These are phyloP conservation scores for Chymomyza procnemis DNA, from an alignment of 2,888 invertebrate genomes.

Conservation along the genomic window DNA sequence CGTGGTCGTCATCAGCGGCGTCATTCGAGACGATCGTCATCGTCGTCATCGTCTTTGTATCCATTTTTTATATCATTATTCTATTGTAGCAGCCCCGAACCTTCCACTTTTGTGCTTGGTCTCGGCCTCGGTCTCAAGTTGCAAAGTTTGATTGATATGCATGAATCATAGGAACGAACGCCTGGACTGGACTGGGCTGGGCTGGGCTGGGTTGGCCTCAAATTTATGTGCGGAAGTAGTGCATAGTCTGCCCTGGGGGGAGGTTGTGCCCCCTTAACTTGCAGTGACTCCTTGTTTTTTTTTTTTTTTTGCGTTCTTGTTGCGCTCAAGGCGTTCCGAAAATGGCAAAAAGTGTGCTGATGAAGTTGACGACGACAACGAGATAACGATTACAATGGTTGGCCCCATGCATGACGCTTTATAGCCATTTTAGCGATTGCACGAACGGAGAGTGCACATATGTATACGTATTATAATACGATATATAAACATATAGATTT, in stretches of 20 bases:
- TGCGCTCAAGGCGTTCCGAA: constrained; percentile 45
- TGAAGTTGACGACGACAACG: constrained; percentile 39
- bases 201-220: neutral
- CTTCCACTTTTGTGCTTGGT: neutral
- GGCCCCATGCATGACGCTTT: neutral
- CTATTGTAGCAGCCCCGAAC: too few relatives aligned
- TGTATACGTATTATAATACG: too few relatives aligned
- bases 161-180: constrained; percentile 55
- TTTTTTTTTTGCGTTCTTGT: constrained; percentile 5
- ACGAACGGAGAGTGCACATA: too few relatives aligned
- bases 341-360: constrained; percentile 45
- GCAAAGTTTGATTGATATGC: constrained; percentile 63
- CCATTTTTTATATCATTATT: too few relatives aligned
- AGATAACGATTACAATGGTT: constrained; percentile 9
- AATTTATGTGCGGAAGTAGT: constrained; percentile 23
- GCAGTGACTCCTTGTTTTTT: neutral
- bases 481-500: too few relatives aligned
- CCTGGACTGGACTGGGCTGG: too few relatives aligned
- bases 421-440: too few relatives aligned
- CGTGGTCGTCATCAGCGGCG: too few relatives aligned
- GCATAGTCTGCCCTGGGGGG: constrained; percentile 7
- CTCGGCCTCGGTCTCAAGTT: constrained; percentile 9
- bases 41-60: too few relatives aligned
- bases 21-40: too few relatives aligned
- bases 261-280: constrained; percentile 5